phyloP scores from a whole-genome alignment of 2,888 invertebrate genomes.

The Lapara coniferarum region DNA sequence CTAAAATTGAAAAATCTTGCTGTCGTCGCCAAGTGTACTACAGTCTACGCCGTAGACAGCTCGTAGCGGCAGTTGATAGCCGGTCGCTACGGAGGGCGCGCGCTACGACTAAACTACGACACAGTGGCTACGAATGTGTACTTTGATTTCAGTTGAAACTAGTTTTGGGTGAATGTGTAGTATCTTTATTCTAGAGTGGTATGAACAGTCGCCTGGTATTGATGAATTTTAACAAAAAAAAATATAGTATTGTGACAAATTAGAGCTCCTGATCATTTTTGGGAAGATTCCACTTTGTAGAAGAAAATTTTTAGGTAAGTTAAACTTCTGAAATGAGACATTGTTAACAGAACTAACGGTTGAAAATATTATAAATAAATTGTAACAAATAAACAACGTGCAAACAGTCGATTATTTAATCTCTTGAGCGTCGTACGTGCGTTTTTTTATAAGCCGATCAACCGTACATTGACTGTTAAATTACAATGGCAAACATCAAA shows the following conservation, averaged over 20 bases:
- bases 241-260: not conserved
- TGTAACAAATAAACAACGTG: not conserved
- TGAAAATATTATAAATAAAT: not conserved
- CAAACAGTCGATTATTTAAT: no score
- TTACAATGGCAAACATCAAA: no score
- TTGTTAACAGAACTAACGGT: no score
- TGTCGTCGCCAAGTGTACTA: slow-evolving; percentile 42
- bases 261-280: not conserved
- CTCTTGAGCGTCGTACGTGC: not conserved
- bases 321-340: not conserved
- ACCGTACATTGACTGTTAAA: no score
- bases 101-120: slow-evolving; percentile 52
- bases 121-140: slow-evolving; percentile 37
- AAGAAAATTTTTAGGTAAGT: slow-evolving; percentile 16
- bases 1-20: slow-evolving; percentile 31
- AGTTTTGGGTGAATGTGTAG: slow-evolving; percentile 15
- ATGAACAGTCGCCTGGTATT: not conserved
- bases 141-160: slow-evolving; percentile 26
- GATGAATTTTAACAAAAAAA: not conserved
- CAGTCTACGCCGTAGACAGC: slow-evolving; percentile 58
- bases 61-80: slow-evolving; percentile 69
- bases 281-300: not conserved
- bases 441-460: not conserved
- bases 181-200: not conserved
- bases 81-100: slow-evolving; percentile 58